Evolutionary conservation across 2,888 invertebrate genomes (phyloP).

Genomic region (Magallana nippona): DNA sequence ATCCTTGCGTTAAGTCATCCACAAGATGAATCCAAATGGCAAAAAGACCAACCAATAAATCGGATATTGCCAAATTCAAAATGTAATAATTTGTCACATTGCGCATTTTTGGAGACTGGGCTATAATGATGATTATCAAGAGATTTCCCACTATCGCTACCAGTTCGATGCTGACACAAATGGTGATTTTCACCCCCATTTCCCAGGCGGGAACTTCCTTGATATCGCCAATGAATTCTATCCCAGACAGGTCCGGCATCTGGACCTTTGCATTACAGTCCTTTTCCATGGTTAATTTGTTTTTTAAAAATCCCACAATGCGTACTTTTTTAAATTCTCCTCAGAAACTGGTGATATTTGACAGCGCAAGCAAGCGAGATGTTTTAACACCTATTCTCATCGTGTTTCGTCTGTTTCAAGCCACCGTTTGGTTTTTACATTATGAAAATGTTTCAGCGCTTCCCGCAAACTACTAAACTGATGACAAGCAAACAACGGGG

Average conservation of each 20-base stretch:
- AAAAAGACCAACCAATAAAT: slow-evolving; percentile 79
- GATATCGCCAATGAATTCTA: slow-evolving; percentile 56
- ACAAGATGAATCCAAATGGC: slow-evolving; percentile 89
- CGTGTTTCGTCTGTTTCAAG: neutral
- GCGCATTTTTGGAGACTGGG: slow-evolving; percentile 69
- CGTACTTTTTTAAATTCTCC: too few relatives aligned
- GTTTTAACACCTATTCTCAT: too few relatives aligned
- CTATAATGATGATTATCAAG: slow-evolving; percentile 68
- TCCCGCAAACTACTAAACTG: neutral
- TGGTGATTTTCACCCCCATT: slow-evolving; percentile 62
- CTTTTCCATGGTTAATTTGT: slow-evolving; percentile 73
- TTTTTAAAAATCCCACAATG: neutral
- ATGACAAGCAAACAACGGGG: slow-evolving; percentile 1
- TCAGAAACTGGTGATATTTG: too few relatives aligned
- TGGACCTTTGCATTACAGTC: slow-evolving; percentile 79
- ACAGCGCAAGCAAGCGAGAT: too few relatives aligned
- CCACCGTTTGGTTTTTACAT: neutral
- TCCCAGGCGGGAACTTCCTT: slow-evolving; percentile 64
- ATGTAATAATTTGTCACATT: slow-evolving; percentile 77
- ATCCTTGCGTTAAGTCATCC: slow-evolving; percentile 89
- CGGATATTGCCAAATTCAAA: slow-evolving; percentile 75
- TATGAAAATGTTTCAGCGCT: neutral
- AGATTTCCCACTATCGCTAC: slow-evolving; percentile 70
- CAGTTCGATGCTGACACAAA: slow-evolving; percentile 59
- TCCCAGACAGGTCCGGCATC: slow-evolving; percentile 57